Percentiles rank a stretch among this genome's conserved stretches.
Conservation (phyloP, 2,113 vertebrate genomes). For the Beaufortia kweichowensis region DNA sequence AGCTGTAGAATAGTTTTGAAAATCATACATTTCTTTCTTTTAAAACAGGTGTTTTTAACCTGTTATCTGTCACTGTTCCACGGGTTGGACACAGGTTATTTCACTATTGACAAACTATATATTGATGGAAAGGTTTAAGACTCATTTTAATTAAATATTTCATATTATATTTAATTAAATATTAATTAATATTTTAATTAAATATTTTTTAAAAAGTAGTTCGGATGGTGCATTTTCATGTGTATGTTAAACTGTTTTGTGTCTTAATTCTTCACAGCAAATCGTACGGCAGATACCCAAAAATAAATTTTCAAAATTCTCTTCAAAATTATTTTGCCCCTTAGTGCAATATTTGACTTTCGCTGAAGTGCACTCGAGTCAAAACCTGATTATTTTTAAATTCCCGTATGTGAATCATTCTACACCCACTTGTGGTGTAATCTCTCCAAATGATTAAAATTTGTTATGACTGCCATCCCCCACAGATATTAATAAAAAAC, state of each 20-base stretch:
- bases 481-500: slow-evolving; percentile 33
- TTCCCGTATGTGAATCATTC: slow-evolving; percentile 13
- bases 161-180: too few relatives aligned
- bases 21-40: neutral
- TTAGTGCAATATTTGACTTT: slow-evolving; percentile 13
- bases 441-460: slow-evolving; percentile 32
- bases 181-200: too few relatives aligned
- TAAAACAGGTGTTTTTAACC: neutral
- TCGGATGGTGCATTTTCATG: too few relatives aligned
- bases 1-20: neutral
- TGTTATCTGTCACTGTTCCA: too few relatives aligned
- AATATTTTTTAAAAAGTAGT: too few relatives aligned
- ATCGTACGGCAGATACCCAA: slow-evolving; percentile 9
- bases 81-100: too few relatives aligned
- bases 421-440: slow-evolving; percentile 22
- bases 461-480: neutral
- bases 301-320: neutral
- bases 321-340: neutral
- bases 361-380: slow-evolving; percentile 33
- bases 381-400: slow-evolving; percentile 36
- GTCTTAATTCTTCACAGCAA: neutral
- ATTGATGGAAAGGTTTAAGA: too few relatives aligned
- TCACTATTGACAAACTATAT: too few relatives aligned
- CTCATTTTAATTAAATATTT: too few relatives aligned
- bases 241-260: too few relatives aligned